Conservation (phyloP, 2,113 vertebrate species). For the Otus sunia region DNA sequence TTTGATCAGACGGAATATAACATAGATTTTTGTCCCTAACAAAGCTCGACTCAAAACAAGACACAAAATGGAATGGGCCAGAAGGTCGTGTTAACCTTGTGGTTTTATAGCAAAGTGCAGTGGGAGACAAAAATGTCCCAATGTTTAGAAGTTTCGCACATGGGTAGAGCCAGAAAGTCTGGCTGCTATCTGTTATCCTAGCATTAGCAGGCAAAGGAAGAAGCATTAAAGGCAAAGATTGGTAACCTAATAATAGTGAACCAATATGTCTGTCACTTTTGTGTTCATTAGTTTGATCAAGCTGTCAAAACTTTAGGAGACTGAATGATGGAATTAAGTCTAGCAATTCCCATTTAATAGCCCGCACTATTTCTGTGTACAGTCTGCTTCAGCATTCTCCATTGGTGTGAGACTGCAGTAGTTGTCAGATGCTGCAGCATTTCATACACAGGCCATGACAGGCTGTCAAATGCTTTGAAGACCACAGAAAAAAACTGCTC, state of each 20-base stretch:
- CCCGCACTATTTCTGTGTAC: background rate
- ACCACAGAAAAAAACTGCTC: background rate
- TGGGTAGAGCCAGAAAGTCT: constrained; percentile 88
- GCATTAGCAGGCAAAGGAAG: constrained; percentile 78
- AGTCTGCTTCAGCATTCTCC: background rate
- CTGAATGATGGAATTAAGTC: constrained; percentile 64
- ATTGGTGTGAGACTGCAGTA: background rate
- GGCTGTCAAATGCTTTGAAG: background rate
- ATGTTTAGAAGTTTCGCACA: constrained; percentile 79
- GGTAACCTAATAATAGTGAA: constrained; percentile 80
- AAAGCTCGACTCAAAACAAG: constrained; percentile 62
- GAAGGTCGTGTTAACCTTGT: constrained; percentile 85
- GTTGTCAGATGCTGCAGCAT: background rate
- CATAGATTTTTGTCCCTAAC: constrained; percentile 77
- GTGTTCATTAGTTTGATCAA: constrained; percentile 71
- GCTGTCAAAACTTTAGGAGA: constrained; percentile 75
- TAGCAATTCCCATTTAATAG: constrained; percentile 29
- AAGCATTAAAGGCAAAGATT: constrained; percentile 73
- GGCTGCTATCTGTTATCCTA: constrained; percentile 79
- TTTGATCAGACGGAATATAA: constrained; percentile 79
- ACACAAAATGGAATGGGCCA: constrained; percentile 62
- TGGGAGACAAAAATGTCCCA: constrained; percentile 74
- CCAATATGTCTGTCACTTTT: constrained; percentile 73
- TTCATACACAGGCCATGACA: background rate
- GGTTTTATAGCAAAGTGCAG: constrained; percentile 82